A percentile compares a stretch with the other conserved stretches of the same genome.
These are phyloP conservation scores for Diadema setosum DNA, from an alignment of 35 echinoderm and acorn worm genomes.

Conservation along the genomic window DNA sequence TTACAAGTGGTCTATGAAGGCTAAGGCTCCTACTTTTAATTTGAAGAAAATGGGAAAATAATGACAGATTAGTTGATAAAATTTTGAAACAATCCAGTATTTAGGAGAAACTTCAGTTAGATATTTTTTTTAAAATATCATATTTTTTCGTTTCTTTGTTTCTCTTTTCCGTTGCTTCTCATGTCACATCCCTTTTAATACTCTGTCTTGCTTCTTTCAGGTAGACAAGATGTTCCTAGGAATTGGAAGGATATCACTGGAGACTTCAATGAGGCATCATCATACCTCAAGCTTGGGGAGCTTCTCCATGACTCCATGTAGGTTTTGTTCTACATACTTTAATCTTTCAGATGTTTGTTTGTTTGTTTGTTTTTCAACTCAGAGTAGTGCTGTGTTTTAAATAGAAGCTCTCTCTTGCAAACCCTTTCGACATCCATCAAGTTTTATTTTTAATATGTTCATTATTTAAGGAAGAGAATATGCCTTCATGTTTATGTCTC, in stretches of 20 bases:
- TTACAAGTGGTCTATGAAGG: no score
- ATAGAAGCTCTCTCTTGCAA: neutral
- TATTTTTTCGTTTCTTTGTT: neutral
- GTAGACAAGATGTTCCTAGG: slow-evolving; percentile 43
- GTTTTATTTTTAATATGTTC: neutral
- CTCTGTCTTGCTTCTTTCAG: neutral
- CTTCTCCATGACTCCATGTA: slow-evolving; percentile 92
- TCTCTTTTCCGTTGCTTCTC: neutral
- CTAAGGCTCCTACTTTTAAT: neutral
- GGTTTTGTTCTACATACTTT: no score
- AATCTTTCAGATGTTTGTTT: neutral
- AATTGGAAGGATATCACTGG: slow-evolving; percentile 89
- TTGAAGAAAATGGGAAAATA: neutral
- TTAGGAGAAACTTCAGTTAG: neutral
- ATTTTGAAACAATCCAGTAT: neutral
- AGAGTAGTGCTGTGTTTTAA: neutral
- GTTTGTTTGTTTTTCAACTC: neutral
- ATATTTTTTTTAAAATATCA: neutral
- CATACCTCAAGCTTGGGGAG: slow-evolving; percentile 74
- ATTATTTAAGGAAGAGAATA: neutral
- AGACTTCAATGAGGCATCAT: slow-evolving; percentile 72
- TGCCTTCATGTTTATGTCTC: neutral
- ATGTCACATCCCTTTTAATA: neutral
- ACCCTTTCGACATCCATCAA: neutral
- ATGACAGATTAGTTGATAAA: neutral